phyloP scores from a whole-genome alignment of 2,113 vertebrate species.

The Cervus canadensis region DNA sequence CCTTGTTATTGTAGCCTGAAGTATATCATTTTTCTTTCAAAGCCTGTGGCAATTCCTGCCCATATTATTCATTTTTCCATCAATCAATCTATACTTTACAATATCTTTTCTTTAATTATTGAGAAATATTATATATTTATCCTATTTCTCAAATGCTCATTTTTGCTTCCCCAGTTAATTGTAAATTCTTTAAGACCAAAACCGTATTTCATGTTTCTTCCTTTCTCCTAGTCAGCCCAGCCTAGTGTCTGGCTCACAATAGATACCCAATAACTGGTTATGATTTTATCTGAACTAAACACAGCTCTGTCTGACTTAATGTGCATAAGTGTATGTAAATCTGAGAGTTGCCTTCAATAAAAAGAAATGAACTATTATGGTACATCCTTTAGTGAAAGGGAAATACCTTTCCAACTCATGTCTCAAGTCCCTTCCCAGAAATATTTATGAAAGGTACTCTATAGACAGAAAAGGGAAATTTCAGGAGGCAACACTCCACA shows the following conservation, averaged over 20 bases:
- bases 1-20: neutral
- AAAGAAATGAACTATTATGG: neutral
- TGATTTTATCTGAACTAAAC: neutral
- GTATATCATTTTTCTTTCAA: neutral
- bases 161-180: neutral
- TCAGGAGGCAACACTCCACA: neutral
- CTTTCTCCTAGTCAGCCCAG: neutral
- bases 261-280: neutral
- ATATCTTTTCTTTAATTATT: neutral
- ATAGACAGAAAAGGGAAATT: conserved; percentile 14
- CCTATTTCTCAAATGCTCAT: neutral
- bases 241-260: neutral
- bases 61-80: neutral
- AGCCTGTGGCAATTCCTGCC: neutral
- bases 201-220: neutral
- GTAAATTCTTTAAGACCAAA: neutral
- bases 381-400: neutral
- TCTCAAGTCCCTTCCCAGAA: neutral
- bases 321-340: neutral
- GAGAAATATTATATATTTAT: neutral
- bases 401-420: neutral
- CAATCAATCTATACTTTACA: neutral
- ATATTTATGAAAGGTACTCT: conserved; percentile 8
- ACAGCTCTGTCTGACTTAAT: neutral
- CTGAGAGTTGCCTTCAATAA: neutral